Evolutionary conservation across 2,797 vertebrate species (phyloP), one percentile per base, ranked within the genome.

Genomic region (Pitangus sulphuratus): DNA sequence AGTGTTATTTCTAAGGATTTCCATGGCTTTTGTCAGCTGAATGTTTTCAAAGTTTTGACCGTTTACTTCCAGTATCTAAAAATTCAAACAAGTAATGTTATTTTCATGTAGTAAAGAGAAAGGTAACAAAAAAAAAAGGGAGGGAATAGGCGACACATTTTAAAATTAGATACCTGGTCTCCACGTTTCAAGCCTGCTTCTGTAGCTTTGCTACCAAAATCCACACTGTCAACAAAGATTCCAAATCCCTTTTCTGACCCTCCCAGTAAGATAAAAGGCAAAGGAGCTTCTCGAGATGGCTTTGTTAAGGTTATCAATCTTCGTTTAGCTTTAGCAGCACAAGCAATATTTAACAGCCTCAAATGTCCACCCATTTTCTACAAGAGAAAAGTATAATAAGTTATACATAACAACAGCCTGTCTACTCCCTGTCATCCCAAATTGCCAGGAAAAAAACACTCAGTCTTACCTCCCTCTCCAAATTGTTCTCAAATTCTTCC

Each of bases 361-460:
- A 99, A 98, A 97, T 99, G 99, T 88, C 99, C 99, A 48, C 99
- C 99, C 99, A 99, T 99, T 99, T 99, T 99, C 99, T 99, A 87
- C 19, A 91, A 94, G 66, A 96, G 22, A 95, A 72, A 66, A 62
- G 17, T 39, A 53, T 9, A 62, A 18, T 8, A 13, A 82, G 22
- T 62, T 51, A 76, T 2, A 45, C 3, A 4, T 9, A 84, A 51
- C 47, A 58, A 42, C 25, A 64, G 26, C 14, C 56, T 91, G 20
- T 28, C 15, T 50, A 47, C 10, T 70, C 11, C 30, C 11, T 42
- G 33, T 9, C 45, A 79, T 42, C 51, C 35, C 21, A 80, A 77
- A 66, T 0, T 19, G 19, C 39, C 47, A 85, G 26, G 15, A 81
- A 8, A 70, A 68, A 68, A 4, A 0, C 2, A n/a, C 53, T 77